Conservation (phyloP, 2,888 invertebrate species). For the Hermodice carunculata region DNA sequence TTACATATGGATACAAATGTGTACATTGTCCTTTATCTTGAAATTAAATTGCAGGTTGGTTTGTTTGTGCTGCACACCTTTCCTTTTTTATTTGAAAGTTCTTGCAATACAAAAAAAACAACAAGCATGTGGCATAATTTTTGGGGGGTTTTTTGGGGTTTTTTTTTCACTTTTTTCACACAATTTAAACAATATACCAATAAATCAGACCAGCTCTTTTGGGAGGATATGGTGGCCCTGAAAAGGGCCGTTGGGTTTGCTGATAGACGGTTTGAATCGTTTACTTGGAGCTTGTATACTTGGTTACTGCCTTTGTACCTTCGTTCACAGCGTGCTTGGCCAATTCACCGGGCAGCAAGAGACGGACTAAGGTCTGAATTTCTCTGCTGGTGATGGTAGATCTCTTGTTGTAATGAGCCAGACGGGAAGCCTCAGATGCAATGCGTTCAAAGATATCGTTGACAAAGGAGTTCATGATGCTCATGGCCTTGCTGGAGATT, state of each 20-base stretch:
- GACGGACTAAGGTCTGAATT: slow-evolving; percentile 78
- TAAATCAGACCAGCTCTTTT: too few relatives aligned
- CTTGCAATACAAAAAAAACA: too few relatives aligned
- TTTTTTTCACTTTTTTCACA: too few relatives aligned
- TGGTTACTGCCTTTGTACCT: slow-evolving; percentile 55
- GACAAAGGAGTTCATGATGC: slow-evolving; percentile 52
- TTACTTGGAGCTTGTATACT: slow-evolving; percentile 54
- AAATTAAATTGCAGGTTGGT: too few relatives aligned
- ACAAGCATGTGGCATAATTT: too few relatives aligned
- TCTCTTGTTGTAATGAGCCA: slow-evolving; percentile 55
- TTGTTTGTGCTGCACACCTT: too few relatives aligned
- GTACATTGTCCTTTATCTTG: too few relatives aligned
- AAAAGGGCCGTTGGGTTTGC: background rate
- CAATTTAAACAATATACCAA: too few relatives aligned
- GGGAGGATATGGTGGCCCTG: too few relatives aligned
- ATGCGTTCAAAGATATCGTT: slow-evolving; percentile 65
- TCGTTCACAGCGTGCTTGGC: slow-evolving; percentile 77
- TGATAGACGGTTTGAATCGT: background rate
- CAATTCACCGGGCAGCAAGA: slow-evolving; percentile 80
- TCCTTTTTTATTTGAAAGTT: too few relatives aligned
- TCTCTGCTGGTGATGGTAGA: slow-evolving; percentile 74
- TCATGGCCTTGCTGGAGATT: slow-evolving; percentile 52
- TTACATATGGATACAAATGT: too few relatives aligned
- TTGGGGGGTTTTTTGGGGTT: too few relatives aligned
- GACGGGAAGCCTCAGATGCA: slow-evolving; percentile 54